Evolutionary conservation across 2,113 vertebrate genomes (phyloP).

Genomic region (Oryzias javanicus): DNA sequence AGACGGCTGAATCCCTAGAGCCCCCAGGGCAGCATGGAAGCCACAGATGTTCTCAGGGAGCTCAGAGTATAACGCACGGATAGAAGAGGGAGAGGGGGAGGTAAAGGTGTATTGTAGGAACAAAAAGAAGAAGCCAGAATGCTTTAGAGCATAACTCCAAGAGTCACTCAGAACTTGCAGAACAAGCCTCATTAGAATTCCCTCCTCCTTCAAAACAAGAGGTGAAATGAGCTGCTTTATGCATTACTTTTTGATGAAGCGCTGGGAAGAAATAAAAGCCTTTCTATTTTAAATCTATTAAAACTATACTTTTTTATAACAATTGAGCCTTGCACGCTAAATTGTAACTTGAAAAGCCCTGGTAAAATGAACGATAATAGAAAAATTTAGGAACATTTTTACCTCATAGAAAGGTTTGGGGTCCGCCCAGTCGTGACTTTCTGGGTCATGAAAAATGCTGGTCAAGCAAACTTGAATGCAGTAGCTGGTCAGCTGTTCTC

Average conservation of each 20-base stretch:
- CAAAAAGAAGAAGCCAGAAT: conserved; percentile 59
- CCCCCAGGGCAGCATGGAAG: conserved; percentile 72
- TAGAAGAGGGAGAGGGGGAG: conserved; percentile 61
- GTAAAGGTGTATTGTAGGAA: conserved; percentile 64
- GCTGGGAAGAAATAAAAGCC: conserved; percentile 1
- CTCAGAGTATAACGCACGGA: conserved; percentile 56
- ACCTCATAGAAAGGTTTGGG: conserved; percentile 94
- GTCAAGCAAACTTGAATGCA: conserved; percentile 86
- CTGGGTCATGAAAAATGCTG: conserved; percentile 91
- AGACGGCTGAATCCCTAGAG: conserved; percentile 70
- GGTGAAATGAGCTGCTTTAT: conserved; percentile 41
- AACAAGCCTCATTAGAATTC: conserved; percentile 43
- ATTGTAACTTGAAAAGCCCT: background rate
- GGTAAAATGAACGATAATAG: background rate
- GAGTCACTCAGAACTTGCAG: conserved; percentile 49
- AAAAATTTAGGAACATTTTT: conserved; percentile 10
- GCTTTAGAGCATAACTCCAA: conserved; percentile 53
- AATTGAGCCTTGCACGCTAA: too few relatives aligned
- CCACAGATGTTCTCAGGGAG: conserved; percentile 76
- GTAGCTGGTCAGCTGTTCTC: conserved; percentile 87
- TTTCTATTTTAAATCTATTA: too few relatives aligned
- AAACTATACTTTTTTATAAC: too few relatives aligned
- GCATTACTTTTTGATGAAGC: conserved; percentile 34
- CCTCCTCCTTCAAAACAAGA: conserved; percentile 51
- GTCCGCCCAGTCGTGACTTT: conserved; percentile 93